A percentile compares a stretch with the other conserved stretches of the same genome.
Conservation (phyloP, 2,888 invertebrate species). For the Thysanoteuthis rhombus region DNA sequence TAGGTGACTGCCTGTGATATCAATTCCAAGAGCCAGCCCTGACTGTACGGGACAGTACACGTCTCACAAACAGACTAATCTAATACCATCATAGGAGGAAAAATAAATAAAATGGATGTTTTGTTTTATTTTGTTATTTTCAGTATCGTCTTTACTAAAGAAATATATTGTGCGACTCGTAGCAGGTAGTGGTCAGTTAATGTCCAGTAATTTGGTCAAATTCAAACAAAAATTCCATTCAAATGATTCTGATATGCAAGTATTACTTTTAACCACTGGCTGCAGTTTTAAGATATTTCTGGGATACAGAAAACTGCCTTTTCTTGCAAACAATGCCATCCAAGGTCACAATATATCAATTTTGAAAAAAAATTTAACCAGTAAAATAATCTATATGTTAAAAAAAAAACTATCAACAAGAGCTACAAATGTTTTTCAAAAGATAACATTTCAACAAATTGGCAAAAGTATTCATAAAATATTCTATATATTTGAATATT, state of each 20-base stretch:
- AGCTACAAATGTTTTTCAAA: no score
- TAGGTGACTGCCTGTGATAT: no score
- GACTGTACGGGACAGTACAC: no score
- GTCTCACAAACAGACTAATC: no score
- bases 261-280: neutral
- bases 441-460: no score
- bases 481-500: neutral
- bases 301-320: neutral
- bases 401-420: no score
- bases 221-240: neutral
- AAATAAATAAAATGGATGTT: neutral
- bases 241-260: neutral
- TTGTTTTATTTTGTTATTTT: neutral
- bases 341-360: neutral
- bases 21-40: no score
- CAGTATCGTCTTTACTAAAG: neutral
- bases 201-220: neutral
- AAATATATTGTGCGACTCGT: neutral
- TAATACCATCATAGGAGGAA: neutral
- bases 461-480: no score
- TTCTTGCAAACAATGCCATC: neutral
- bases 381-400: no score
- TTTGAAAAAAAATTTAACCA: neutral
- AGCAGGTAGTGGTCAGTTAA: neutral
- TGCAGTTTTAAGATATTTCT: slow-evolving; percentile 12